Evolutionary conservation across 1,140 invertebrate genomes (phyloP).

Genomic region (Zaprionus capensis): DNA sequence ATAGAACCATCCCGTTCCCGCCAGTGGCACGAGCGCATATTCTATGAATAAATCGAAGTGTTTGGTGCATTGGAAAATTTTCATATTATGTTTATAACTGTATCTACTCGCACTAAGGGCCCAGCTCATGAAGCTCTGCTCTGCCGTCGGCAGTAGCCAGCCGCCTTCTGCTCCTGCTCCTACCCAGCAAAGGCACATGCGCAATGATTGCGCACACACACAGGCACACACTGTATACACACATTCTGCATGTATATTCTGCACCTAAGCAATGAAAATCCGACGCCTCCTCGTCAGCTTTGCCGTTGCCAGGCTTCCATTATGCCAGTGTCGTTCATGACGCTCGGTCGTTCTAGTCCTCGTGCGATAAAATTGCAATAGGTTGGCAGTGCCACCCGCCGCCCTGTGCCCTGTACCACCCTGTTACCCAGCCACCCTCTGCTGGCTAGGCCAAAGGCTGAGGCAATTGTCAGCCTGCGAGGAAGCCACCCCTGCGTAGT

Average conservation of each 20-base stretch:
- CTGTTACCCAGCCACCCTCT: constrained; percentile 7
- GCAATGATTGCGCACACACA: constrained; percentile 36
- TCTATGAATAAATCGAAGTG: constrained; percentile 17
- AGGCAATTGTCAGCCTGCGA: constrained; percentile 3
- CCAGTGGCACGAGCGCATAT: neutral
- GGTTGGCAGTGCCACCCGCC: constrained; percentile 49
- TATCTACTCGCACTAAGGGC: constrained; percentile 23
- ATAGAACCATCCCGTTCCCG: neutral
- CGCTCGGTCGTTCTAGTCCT: constrained; percentile 62
- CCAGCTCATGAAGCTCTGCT: constrained; percentile 38
- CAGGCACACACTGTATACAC: constrained; percentile 32
- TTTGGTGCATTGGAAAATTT: constrained; percentile 60
- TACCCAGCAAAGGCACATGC: constrained; percentile 49
- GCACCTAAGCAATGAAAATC: constrained; percentile 62
- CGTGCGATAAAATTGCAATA: constrained; percentile 27
- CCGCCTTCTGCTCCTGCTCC: constrained; percentile 4
- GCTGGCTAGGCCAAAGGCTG: constrained; percentile 8
- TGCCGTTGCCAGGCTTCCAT: constrained; percentile 62
- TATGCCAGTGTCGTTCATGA: constrained; percentile 72
- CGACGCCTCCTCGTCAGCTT: constrained; percentile 50
- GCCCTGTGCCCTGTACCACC: constrained; percentile 9
- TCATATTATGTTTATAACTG: constrained; percentile 75
- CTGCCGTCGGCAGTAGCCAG: constrained; percentile 62
- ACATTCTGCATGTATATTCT: constrained; percentile 37
- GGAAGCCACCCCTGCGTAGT: constrained; percentile 20